Evolutionary conservation across 2,888 invertebrate species (phyloP).

Genomic region (Opisthograptis luteolata): DNA sequence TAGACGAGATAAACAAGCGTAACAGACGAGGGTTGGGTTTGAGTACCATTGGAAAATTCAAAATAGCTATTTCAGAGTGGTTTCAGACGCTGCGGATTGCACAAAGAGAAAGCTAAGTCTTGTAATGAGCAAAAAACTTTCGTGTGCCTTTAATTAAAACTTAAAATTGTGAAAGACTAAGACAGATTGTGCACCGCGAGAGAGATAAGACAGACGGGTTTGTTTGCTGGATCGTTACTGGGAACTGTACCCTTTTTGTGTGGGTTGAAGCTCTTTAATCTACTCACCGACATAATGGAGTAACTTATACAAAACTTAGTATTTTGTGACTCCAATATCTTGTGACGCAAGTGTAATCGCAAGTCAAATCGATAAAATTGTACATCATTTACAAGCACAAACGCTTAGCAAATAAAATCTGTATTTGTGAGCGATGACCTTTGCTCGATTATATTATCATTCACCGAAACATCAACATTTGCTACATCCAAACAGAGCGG

Average conservation of each 20-base stretch:
- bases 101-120: conserved; percentile 20
- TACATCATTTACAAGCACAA: too few relatives aligned
- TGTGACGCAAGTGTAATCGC: too few relatives aligned
- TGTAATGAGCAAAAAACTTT: conserved; percentile 40
- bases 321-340: too few relatives aligned
- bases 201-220: conserved; percentile 40
- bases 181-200: conserved; percentile 34
- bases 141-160: conserved; percentile 53
- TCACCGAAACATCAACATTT: background rate
- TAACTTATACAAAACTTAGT: too few relatives aligned
- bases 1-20: conserved; percentile 33
- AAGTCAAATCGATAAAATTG: too few relatives aligned
- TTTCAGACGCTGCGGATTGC: conserved; percentile 21
- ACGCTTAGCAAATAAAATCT: background rate
- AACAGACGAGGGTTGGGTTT: conserved; percentile 22
- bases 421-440: background rate
- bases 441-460: background rate
- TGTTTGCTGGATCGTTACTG: conserved; percentile 33
- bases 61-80: conserved; percentile 7
- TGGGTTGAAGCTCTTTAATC: background rate
- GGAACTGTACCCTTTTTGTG: conserved; percentile 9
- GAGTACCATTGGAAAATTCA: conserved; percentile 9
- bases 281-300: background rate
- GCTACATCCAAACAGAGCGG: background rate
- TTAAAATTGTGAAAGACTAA: conserved; percentile 41